Conservation (phyloP, 2,888 invertebrate genomes). For the Caradrina clavipalpis region DNA sequence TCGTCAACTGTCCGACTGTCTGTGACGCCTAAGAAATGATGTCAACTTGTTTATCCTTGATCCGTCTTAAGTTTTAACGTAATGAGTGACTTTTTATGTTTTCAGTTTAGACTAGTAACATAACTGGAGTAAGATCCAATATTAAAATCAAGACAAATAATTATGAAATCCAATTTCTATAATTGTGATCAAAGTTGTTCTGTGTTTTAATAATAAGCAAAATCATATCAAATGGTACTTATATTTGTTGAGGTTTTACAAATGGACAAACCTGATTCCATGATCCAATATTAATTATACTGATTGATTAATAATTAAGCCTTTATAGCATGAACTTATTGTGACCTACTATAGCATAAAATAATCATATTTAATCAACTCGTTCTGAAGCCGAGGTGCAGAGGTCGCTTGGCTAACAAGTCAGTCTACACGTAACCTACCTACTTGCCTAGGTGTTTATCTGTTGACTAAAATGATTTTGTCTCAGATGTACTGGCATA, state of each 20-base stretch:
- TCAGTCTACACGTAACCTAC: not conserved
- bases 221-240: not conserved
- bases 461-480: not conserved
- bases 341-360: slow-evolving; percentile 13
- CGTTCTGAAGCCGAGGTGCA: slow-evolving; percentile 6
- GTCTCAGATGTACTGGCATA: not conserved
- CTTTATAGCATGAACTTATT: not conserved
- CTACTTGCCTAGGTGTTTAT: not conserved
- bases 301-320: slow-evolving; percentile 25
- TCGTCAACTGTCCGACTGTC: slow-evolving; percentile 17
- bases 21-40: slow-evolving; percentile 40
- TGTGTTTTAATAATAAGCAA: not conserved
- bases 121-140: not conserved
- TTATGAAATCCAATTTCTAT: not conserved
- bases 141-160: not conserved
- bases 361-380: slow-evolving; percentile 26
- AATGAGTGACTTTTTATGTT: not conserved
- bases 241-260: not conserved
- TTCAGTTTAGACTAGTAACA: not conserved
- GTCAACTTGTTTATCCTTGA: slow-evolving; percentile 44
- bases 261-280: not conserved
- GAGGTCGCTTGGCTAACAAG: slow-evolving; percentile 12
- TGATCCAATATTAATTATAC: not conserved
- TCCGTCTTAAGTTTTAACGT: not conserved
- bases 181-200: not conserved